Evolutionary conservation across 2,113 vertebrate species (phyloP), one percentile per base, ranked within the genome.

Genomic region (Lucifuga dentata): DNA sequence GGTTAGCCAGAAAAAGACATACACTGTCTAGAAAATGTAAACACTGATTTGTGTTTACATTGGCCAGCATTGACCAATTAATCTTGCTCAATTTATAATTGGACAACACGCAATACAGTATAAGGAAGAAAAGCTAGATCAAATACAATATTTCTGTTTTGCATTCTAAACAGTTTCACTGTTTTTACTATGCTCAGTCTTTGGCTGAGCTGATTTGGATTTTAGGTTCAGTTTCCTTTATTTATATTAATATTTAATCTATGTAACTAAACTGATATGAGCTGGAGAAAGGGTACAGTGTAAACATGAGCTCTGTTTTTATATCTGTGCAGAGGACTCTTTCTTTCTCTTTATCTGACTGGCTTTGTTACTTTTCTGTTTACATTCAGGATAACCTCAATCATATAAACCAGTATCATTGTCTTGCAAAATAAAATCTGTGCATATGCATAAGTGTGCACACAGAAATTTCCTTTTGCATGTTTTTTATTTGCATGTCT

Each of bases 401-500:
- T 17, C 16, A 23, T 46, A 17, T 29, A 11, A 63, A 26, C n/a
- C 29, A 38, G 16, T 21, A 1, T 6, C 24, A 24, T 32, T 2
- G 13, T 45, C 12, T 43, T 33, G 39, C 6, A 26, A 39, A 45
- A 51, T 69, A 2, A 1, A 41, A 11, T 43, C 19, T 59, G n/a
- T 53, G 21, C 9, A 5, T 40, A 21, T 15, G 10, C 46, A 6
- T 32, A 48, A 10, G 5, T 17, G 24, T 19, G 20, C 44, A 17
- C 5, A 19, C 45, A 46, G 16, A 39, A 48, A 19, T 46, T 44
- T 49, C 41, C 6, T 20, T 38, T 3, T 48, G 43, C 3, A 3
- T 63, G 21, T 68, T 52, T 55, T 58, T 45, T 82, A 55, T 75
- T 83, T 67, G 35, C 58, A 46, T 36, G 13, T 45, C 59, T 52